phyloP scores from a whole-genome alignment of 2,113 vertebrate species.

The Centropus unirufus region DNA sequence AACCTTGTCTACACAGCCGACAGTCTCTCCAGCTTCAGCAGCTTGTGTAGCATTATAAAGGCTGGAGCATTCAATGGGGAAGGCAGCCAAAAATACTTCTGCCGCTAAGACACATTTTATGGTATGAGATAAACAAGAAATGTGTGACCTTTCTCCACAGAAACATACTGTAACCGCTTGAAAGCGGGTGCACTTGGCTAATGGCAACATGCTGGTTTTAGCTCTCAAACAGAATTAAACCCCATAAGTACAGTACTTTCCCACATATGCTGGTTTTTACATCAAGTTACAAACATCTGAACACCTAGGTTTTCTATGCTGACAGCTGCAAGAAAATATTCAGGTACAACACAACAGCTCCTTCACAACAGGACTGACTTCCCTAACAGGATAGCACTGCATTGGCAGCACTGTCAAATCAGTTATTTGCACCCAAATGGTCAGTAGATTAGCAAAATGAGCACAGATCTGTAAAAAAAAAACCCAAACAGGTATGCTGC shows the following conservation, averaged over 20 bases:
- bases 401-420: background rate
- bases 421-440: background rate
- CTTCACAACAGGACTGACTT: background rate
- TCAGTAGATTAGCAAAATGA: background rate
- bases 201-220: background rate
- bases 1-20: background rate
- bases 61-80: background rate
- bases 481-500: background rate
- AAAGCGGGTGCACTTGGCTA: background rate
- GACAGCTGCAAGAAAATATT: background rate
- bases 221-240: background rate
- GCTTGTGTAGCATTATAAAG: background rate
- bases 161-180: background rate
- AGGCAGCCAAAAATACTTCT: background rate
- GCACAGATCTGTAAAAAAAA: background rate
- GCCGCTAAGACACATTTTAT: background rate
- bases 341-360: background rate
- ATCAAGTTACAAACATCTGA: constrained; percentile 3
- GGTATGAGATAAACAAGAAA: background rate
- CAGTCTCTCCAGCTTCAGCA: background rate
- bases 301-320: background rate
- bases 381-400: background rate
- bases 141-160: background rate
- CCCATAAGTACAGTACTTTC: background rate
- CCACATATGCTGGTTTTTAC: background rate